A percentile compares a stretch with the other conserved stretches of the same genome.
These are phyloP conservation scores for Temnothorax longispinosus DNA, from an alignment of 1,140 invertebrate genomes.

Conservation along the genomic window DNA sequence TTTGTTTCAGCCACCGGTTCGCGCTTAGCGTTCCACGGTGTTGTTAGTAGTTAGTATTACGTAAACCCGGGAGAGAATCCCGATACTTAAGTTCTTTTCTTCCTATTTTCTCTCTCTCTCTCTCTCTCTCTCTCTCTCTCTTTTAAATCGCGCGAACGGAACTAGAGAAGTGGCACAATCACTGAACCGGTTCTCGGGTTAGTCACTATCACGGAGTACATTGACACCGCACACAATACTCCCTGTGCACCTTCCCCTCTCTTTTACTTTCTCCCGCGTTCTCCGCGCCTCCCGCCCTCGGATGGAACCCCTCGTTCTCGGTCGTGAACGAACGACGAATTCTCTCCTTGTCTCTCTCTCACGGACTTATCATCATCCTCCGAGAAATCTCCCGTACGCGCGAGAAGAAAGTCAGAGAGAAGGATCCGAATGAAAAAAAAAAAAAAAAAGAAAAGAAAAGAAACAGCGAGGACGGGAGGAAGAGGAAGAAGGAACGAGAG, in stretches of 20 bases:
- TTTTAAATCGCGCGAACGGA: slow-evolving; percentile 28
- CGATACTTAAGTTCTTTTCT: neutral
- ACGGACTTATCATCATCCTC: slow-evolving; percentile 22
- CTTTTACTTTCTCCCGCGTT: slow-evolving; percentile 62
- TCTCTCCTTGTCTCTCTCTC: slow-evolving; percentile 22
- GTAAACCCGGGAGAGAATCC: slow-evolving; percentile 8
- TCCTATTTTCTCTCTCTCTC: neutral
- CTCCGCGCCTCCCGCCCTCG: slow-evolving; percentile 14
- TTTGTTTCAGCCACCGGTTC: neutral
- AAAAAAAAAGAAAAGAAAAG: too few relatives aligned
- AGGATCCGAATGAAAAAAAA: neutral
- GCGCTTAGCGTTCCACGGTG: neutral
- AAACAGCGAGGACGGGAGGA: neutral
- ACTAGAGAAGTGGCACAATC: slow-evolving; percentile 44
- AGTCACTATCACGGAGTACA: slow-evolving; percentile 44
- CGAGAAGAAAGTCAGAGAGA: neutral
- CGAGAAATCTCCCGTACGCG: neutral
- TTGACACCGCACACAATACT: slow-evolving; percentile 52
- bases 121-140: neutral
- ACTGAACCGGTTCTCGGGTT: slow-evolving; percentile 51
- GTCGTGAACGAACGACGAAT: neutral
- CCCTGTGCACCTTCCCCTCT: slow-evolving; percentile 40
- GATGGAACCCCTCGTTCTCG: slow-evolving; percentile 23
- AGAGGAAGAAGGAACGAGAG: neutral
- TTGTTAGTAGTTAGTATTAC: slow-evolving; percentile 8